phyloP scores from a whole-genome alignment of 2,797 vertebrate species.

The Poeciliopsis paucimaculata region DNA sequence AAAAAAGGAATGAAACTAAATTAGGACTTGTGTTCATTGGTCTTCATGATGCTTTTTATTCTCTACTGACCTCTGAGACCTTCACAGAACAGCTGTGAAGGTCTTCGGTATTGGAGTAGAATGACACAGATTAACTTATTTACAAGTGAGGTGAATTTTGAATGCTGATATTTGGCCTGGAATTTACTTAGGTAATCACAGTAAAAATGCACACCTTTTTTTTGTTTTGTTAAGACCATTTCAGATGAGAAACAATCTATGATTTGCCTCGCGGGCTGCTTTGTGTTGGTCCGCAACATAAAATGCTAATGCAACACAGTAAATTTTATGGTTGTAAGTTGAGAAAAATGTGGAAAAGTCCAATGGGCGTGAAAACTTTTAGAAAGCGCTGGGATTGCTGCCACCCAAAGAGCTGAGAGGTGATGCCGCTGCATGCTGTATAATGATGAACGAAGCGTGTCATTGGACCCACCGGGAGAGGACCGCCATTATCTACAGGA shows the following conservation, averaged over 20 bases:
- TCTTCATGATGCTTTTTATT: not conserved
- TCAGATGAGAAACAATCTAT: not conserved
- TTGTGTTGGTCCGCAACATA: not conserved
- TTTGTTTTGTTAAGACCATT: not conserved
- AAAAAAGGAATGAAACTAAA: not conserved
- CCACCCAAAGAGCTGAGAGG: slow-evolving; percentile 55
- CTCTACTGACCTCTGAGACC: not conserved
- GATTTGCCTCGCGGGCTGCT: not conserved
- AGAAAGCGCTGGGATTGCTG: slow-evolving; percentile 53
- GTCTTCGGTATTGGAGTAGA: too few relatives aligned
- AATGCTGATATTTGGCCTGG: not conserved
- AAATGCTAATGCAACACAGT: not conserved
- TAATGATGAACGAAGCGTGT: slow-evolving; percentile 53
- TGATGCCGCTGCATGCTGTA: slow-evolving; percentile 40
- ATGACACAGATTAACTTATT: not conserved
- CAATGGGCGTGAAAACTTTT: not conserved
- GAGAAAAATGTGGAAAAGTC: not conserved
- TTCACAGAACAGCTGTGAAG: not conserved
- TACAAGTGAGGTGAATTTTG: not conserved
- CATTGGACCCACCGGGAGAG: slow-evolving; percentile 57
- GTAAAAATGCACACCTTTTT: not conserved
- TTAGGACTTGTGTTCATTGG: not conserved
- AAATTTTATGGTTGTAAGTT: not conserved
- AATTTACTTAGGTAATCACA: not conserved
- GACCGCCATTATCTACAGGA: slow-evolving; percentile 67